Evolutionary conservation across 53 echinoderm and acorn worm genomes (phyloP), one percentile per base, ranked within the genome.

Genomic region (Arbacia lixula): DNA sequence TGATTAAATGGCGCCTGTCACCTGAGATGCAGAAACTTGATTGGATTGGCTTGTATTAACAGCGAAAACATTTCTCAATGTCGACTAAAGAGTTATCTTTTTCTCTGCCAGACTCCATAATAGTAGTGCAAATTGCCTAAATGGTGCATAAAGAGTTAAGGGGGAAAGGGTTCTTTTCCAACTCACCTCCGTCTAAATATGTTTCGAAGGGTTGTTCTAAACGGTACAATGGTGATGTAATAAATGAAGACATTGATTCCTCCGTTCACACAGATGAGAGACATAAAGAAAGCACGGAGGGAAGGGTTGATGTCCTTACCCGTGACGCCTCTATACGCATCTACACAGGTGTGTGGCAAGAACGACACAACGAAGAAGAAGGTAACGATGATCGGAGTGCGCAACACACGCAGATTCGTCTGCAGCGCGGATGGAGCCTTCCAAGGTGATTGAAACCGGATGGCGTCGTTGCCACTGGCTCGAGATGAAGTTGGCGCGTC

Each of bases 361-460:
- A 50, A 72, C 0, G 72, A 72, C 50, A 49, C 24, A 30, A 72
- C 46, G 52, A 51, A 72, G 12, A 25, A 46, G 22, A 28, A 27
- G 0, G 52, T 72, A n/a, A 72, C 50, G 72, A 72, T 29, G 52
- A 51, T 2, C 0, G 72, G 72, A 17, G 72, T 72, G 3, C 72
- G 72, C 3, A 72, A 10, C 28, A 72, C 25, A 2, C 52, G 12
- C 29, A 72, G 12, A 33, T 50, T 50, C 20, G 27, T 30, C 1
- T 12, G 28, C 2, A 72, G 33, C n/a, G n/a, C n/a, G n/a, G n/a
- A n/a, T n/a, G n/a, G n/a, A n/a, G n/a, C n/a, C n/a, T n/a, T n/a
- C n/a, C n/a, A n/a, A n/a, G n/a, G n/a, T n/a, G n/a, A n/a, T n/a
- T n/a, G n/a, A n/a, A n/a, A n/a, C n/a, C n/a, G n/a, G n/a, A n/a